Evolutionary conservation across 1,140 invertebrate genomes (phyloP), one percentile per base, ranked within the genome.

Genomic region (Cepaea nemoralis): DNA sequence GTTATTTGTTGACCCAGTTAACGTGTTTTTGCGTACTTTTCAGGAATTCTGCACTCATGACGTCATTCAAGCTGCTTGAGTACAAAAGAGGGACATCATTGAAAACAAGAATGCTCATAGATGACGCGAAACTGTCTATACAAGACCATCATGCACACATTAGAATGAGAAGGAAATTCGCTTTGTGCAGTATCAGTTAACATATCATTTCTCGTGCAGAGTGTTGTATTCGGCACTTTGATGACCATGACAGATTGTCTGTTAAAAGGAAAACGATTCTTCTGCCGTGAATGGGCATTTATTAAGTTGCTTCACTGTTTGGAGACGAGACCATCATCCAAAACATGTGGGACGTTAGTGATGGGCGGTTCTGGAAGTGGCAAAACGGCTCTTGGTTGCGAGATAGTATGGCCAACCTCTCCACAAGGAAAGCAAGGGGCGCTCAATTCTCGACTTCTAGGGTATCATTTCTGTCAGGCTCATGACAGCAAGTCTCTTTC

Each of bases 221-320:
- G n/a, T n/a, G n/a, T n/a, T n/a, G n/a, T n/a, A n/a, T n/a, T n/a
- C n/a, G n/a, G n/a, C n/a, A 55, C 2, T 14, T 55, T 55, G 50
- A 14, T 55, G 35, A 35, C 1, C 39, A 91, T 90, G 89, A 84
- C 87, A 35, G 83, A 87, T 27, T 87, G 88, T 71, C 75, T 91
- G 40, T 76, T 91, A 45, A 85, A 87, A 83, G 86, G 86, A n/a
- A 90, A 90, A 81, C 85, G 87, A 1, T 91, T 91, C 92, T 96
- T 94, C 90, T 96, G 95, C 87, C 94, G 97, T 24, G 97, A 98
- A 91, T 99, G 97, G 97, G 96, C 96, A 1, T 97, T 98, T 86
- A 95, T 96, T 88, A 98, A 98, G 91, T 93, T 99, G n/a, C 94
- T 95, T 1, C 95, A 98, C 85, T 97, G 96, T 83, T 88, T 99